A percentile compares a stretch with the other conserved stretches of the same genome.
Conservation (phyloP, 2,888 invertebrate species). For the Leucozona laternaria region DNA sequence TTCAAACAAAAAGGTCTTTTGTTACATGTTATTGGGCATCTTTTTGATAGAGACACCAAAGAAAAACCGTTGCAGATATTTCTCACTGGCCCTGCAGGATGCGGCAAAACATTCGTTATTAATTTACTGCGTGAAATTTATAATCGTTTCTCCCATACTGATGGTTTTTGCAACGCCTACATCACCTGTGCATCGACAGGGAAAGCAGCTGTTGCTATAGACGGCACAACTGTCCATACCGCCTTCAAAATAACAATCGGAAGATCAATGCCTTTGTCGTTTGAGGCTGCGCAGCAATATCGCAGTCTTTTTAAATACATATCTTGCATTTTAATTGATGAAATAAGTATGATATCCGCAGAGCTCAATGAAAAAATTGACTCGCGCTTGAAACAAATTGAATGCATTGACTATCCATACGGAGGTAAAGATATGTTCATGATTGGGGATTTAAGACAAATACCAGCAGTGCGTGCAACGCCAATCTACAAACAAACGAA, state of each 20-base stretch:
- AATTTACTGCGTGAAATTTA: not conserved
- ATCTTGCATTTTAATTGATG: not conserved
- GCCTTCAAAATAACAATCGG: not conserved
- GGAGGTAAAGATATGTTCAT: too few species aligned
- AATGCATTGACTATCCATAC: too few species aligned
- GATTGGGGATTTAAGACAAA: too few species aligned
- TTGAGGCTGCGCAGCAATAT: not conserved
- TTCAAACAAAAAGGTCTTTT: too few species aligned
- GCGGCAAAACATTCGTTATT: not conserved
- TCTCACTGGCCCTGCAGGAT: not conserved
- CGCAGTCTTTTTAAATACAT: not conserved
- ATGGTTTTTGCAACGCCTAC: not conserved
- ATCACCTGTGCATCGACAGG: not conserved
- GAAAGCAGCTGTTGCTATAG: not conserved
- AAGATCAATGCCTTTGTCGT: not conserved
- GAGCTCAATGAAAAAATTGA: not conserved
- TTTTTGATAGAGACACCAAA: too few species aligned
- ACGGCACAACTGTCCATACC: not conserved
- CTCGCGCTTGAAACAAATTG: not conserved
- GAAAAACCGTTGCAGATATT: too few species aligned
- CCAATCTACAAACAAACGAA: too few species aligned
- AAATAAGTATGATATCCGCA: not conserved
- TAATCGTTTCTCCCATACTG: not conserved
- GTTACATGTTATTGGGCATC: too few species aligned
- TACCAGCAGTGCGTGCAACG: too few species aligned